Evolutionary conservation across 2,888 invertebrate genomes (phyloP), one percentile per base, ranked within the genome.

Genomic region (Notodromas monacha): DNA sequence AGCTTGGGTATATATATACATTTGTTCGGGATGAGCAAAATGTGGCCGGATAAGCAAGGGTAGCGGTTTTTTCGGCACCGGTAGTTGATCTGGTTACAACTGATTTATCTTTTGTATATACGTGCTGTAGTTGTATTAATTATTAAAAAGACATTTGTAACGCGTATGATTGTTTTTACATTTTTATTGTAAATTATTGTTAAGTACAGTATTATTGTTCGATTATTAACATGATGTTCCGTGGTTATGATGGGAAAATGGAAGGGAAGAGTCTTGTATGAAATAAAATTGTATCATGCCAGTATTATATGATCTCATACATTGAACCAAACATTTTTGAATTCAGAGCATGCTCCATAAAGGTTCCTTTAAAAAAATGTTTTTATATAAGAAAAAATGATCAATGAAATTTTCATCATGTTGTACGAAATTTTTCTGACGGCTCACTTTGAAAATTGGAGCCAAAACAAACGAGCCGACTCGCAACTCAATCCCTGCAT

Each of bases 1-100:
- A 21, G 21, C 21, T 21, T 21, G 21, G 21, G 21, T 21, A 21
- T 21, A 21, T 21, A 21, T 21, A 21, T 21, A 21, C 21, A 21
- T 21, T 21, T 21, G 21, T 21, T 21, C 21, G 21, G 21, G 21
- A 21, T 21, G 21, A 21, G 21, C 21, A 21, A 21, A 21, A 21
- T 21, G 21, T 21, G 21, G 21, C 21, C 21, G 21, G 21, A 21
- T 21, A 21, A 21, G 21, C 21, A 21, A 21, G 21, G 21, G 21
- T 21, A 21, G 21, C 21, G 21, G 21, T 21, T 21, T 21, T 21
- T 21, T 21, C 21, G 21, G 21, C 21, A 21, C 21, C 21, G 21
- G 21, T 21, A 21, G 21, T 21, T 21, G 21, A 21, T 21, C 21
- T 21, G 21, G 21, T 21, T 21, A 21, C 21, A 21, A 21, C 21